Percentiles rank a stretch among this genome's conserved stretches.
phyloP scores from a whole-genome alignment of 2,888 invertebrate genomes.

The Xestia sexstrigata region DNA sequence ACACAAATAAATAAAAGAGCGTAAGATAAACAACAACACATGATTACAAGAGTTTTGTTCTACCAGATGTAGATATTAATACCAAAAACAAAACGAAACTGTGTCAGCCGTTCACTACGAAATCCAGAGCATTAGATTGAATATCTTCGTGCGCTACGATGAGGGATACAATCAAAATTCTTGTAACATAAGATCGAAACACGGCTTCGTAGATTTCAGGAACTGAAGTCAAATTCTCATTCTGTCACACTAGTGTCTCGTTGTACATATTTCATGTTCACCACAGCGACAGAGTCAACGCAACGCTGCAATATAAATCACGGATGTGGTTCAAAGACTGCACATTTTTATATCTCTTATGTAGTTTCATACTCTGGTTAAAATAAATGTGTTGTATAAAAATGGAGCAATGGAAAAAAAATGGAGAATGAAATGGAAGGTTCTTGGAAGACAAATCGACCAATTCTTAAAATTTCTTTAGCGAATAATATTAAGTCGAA shows the following conservation, averaged over 20 bases:
- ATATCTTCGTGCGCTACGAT: background rate
- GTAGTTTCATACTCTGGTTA: background rate
- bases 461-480: background rate
- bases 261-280: constrained; percentile 25
- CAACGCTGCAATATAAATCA: constrained; percentile 18
- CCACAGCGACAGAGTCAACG: constrained; percentile 6
- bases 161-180: constrained; percentile 20
- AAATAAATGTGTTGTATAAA: background rate
- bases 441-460: background rate
- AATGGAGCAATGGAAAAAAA: too few species aligned
- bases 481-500: too few species aligned
- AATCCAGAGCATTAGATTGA: background rate
- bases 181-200: background rate
- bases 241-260: constrained; percentile 11
- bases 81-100: background rate
- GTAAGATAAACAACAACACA: background rate
- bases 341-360: constrained; percentile 15
- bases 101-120: background rate
- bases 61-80: background rate
- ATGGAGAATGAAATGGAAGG: too few species aligned
- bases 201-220: constrained; percentile 6
- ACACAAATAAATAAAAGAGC: background rate
- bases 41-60: background rate
- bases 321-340: constrained; percentile 2
- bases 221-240: constrained; percentile 26